These are phyloP conservation scores for Calephelis perditalis DNA, from an alignment of 2,888 invertebrate species.

Conservation along the genomic window DNA sequence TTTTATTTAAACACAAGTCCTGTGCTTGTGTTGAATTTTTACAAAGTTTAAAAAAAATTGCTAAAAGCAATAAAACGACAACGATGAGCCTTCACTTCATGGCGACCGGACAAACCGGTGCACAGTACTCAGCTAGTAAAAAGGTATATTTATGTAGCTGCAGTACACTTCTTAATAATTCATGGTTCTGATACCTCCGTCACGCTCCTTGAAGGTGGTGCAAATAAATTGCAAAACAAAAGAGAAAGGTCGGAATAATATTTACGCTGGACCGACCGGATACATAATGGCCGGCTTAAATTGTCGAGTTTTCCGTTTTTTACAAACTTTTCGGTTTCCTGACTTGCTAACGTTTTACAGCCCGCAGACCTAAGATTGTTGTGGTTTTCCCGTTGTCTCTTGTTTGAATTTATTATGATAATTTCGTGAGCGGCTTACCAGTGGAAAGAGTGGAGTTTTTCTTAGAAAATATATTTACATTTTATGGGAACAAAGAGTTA, in stretches of 20 bases:
- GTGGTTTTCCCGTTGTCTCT: slow-evolving; percentile 54
- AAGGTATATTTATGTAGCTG: too few species aligned
- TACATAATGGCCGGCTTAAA: slow-evolving; percentile 51
- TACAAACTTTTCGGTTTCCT: slow-evolving; percentile 52
- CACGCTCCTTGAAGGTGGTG: slow-evolving; percentile 39
- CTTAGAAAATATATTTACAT: slow-evolving; percentile 6
- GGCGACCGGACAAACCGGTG: too few species aligned
- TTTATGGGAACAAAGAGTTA: slow-evolving; percentile 5
- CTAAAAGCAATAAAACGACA: too few species aligned
- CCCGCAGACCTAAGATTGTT: slow-evolving; percentile 49
- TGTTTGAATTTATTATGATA: slow-evolving; percentile 59
- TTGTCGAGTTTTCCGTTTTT: slow-evolving; percentile 60
- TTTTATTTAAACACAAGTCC: too few species aligned
- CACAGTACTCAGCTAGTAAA: too few species aligned
- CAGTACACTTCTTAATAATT: too few species aligned
- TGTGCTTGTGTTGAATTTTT: too few species aligned
- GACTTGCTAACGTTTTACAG: slow-evolving; percentile 62
- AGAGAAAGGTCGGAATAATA: slow-evolving; percentile 63
- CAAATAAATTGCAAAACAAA: slow-evolving; percentile 69
- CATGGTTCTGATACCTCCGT: slow-evolving; percentile 21
- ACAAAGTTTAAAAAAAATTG: too few species aligned
- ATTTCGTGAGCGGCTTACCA: slow-evolving; percentile 48
- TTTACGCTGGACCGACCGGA: slow-evolving; percentile 53
- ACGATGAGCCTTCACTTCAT: too few species aligned
- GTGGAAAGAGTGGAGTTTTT: slow-evolving; percentile 36